Base-by-base conservation (phyloP, 2,888 invertebrate genomes). In the Meiosimyza platycephala region DNA sequence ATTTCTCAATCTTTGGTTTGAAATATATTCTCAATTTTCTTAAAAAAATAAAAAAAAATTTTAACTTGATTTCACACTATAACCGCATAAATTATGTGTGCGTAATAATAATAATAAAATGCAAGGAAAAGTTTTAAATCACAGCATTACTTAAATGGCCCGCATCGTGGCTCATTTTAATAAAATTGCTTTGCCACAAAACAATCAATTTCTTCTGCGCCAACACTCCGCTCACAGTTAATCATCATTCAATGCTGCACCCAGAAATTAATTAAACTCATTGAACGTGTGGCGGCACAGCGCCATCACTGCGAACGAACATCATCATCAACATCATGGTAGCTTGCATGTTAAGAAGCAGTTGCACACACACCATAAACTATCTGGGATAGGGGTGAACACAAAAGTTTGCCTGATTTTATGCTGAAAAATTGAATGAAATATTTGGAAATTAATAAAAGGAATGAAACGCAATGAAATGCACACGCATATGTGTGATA, bases 231-330 rank as follows among this genome's bases (percentile, higher is more conserved):
- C 54, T 54, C 54, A 33, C 33, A 15, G 15, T 40, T 40, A 33
- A 13, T 33, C 60, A 60, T 13, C 60, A 60, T 33, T 60, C 60
- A 60, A 33, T 71, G 71, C 75, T 76, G 78, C 80, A 80, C 79
- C 79, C 78, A 80, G 81, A 82, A 81, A 82, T 81, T 82, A 81
- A 81, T 81, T 82, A 82, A 81, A 76, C 75, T 77, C 79, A 79
- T 78, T 74, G 40, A 40, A 40, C 40, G 40, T 40, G 40, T 40
- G 40, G 40, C 9, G 40, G 40, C 40, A 40, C 40, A 40, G 40
- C 40, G 40, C 40, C 40, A 40, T 54, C 18, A 54, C 55, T 54
- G 55, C 18, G 7, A 18, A 54, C 18, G 28, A 18, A 11, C 15
- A 16, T 52, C 51, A 15, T 15, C 51, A 51, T 16, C 47, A 16